phyloP scores from a whole-genome alignment of 2,888 invertebrate species.

The Byasa hedistus region DNA sequence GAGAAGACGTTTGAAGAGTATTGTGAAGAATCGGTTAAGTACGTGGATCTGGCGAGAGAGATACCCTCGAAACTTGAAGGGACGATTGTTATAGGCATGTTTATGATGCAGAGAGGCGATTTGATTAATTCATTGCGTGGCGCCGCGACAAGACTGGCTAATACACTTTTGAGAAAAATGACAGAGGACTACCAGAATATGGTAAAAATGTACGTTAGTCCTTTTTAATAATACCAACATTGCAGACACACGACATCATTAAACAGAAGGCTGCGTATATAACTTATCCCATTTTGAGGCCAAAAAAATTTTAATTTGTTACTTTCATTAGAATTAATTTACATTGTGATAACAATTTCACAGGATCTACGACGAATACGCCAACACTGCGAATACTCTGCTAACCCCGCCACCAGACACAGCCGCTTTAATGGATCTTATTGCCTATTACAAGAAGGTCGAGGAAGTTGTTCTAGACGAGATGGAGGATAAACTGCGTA shows the following conservation, averaged over 20 bases:
- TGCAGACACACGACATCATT: too few relatives aligned
- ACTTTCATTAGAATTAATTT: too few relatives aligned
- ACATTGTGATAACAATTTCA: constrained; percentile 27
- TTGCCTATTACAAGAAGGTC: constrained; percentile 86
- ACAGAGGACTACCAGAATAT: constrained; percentile 88
- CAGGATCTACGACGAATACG: constrained; percentile 92
- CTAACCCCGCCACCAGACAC: constrained; percentile 90
- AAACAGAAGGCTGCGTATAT: too few relatives aligned
- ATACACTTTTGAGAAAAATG: constrained; percentile 86
- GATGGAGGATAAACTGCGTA: constrained; percentile 87
- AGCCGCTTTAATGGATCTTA: constrained; percentile 90
- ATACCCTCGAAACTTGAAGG: constrained; percentile 82
- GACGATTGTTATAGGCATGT: constrained; percentile 89
- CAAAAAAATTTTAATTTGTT: too few relatives aligned
- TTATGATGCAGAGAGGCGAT: constrained; percentile 89
- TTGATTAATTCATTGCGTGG: constrained; percentile 85
- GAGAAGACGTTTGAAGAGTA: constrained; percentile 83
- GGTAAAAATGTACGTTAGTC: constrained; percentile 83
- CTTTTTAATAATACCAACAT: neutral
- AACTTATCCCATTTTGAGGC: too few relatives aligned
- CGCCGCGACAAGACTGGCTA: constrained; percentile 84
- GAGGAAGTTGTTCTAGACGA: constrained; percentile 84
- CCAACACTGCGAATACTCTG: constrained; percentile 87
- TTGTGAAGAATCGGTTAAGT: constrained; percentile 80
- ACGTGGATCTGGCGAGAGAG: constrained; percentile 80